Evolutionary conservation across 2,113 vertebrate species (phyloP).

Genomic region (Zosterops borbonicus): DNA sequence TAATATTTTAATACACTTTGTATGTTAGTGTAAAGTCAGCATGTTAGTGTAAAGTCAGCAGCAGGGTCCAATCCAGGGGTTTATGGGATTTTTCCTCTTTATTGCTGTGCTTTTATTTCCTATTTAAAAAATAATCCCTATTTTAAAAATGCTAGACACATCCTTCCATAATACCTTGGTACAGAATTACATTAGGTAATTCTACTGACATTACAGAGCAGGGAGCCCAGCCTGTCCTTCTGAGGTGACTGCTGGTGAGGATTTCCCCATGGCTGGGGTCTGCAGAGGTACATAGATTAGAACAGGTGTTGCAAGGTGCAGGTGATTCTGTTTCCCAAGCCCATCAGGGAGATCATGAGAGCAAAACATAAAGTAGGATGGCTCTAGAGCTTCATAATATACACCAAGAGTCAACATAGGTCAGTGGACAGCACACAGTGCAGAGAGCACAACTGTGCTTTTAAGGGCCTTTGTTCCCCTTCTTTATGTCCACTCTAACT

Average conservation of each 20-base stretch:
- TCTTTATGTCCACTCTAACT: neutral
- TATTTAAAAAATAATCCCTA: constrained; percentile 1
- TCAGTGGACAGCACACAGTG: neutral
- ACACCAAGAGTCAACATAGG: neutral
- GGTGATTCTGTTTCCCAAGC: neutral
- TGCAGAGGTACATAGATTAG: neutral
- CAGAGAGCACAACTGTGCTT: neutral
- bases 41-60: constrained; percentile 1
- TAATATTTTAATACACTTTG: constrained; percentile 63
- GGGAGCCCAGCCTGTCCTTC: neutral
- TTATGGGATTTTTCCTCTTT: neutral
- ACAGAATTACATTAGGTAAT: neutral
- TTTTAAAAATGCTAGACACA: neutral
- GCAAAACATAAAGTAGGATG: neutral
- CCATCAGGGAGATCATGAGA: neutral
- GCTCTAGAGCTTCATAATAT: neutral
- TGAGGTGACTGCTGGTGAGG: neutral
- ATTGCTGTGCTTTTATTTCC: neutral
- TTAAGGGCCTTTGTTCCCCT: neutral
- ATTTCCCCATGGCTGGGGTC: neutral
- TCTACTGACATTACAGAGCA: neutral
- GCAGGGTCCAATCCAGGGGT: neutral
- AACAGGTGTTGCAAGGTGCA: neutral
- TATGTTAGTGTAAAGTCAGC: constrained; percentile 29
- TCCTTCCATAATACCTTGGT: neutral